Evolutionary conservation across 2,888 invertebrate genomes (phyloP).

Genomic region (Eucera pruinosa): DNA sequence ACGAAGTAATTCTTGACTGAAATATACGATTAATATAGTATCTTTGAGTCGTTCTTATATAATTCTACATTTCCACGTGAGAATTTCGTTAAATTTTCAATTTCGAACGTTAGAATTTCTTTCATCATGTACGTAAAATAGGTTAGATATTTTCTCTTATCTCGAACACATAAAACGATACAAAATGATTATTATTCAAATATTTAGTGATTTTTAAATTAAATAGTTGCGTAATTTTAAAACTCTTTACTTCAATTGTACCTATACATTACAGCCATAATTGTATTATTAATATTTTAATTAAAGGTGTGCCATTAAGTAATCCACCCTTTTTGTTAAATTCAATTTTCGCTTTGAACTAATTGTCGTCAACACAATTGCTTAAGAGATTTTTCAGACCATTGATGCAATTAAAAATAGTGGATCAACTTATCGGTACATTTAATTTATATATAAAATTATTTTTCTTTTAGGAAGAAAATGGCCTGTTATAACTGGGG

Average conservation of each 20-base stretch:
- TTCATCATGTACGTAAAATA: neutral
- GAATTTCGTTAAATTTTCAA: neutral
- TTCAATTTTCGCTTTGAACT: too few relatives aligned
- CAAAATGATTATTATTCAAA: neutral
- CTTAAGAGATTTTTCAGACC: too few relatives aligned
- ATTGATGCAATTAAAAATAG: too few relatives aligned
- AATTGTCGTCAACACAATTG: too few relatives aligned
- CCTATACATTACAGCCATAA: neutral
- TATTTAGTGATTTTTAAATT: neutral
- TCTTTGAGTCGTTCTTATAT: slow-evolving; percentile 10
- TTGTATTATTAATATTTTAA: too few relatives aligned
- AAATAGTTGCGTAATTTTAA: neutral
- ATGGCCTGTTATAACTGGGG: slow-evolving; percentile 95
- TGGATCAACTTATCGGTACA: too few relatives aligned
- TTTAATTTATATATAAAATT: too few relatives aligned
- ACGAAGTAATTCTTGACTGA: slow-evolving; percentile 7
- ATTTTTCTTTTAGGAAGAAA: slow-evolving; percentile 87
- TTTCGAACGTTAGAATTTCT: neutral
- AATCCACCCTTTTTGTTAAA: too few relatives aligned
- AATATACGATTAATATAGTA: slow-evolving; percentile 14
- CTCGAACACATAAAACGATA: neutral
- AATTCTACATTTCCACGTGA: neutral
- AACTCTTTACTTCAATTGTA: neutral
- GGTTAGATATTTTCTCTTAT: slow-evolving; percentile 27
- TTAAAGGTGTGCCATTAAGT: too few relatives aligned